Conservation (phyloP, 2,113 vertebrate species). For the Hoplias malabaricus region DNA sequence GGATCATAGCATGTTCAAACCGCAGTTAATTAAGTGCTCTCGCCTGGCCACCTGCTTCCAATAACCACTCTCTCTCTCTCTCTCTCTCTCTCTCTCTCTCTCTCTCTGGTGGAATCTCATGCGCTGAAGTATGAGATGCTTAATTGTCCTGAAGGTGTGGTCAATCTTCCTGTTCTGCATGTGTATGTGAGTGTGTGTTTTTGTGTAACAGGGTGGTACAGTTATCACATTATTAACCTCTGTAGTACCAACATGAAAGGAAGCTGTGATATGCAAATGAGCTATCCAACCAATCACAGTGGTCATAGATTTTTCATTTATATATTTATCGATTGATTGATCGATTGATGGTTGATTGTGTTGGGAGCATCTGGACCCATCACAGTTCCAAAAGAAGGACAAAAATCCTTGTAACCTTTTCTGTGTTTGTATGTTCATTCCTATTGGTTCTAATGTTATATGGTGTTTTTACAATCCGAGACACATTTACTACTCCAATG, state of each 20-base stretch:
- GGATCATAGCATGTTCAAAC: conserved; percentile 72
- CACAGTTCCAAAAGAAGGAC: no score
- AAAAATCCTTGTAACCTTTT: no score
- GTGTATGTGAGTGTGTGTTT: no score
- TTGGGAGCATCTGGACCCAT: no score
- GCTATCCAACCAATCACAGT: no score
- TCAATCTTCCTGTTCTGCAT: conserved; percentile 12
- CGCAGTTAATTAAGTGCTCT: conserved; percentile 72
- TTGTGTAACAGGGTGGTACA: not conserved
- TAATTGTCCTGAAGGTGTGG: conserved; percentile 23
- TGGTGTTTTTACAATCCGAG: not conserved
- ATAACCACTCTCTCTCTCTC: conserved; percentile 55
- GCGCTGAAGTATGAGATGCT: conserved; percentile 2
- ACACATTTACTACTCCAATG: not conserved
- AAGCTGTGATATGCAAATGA: not conserved
- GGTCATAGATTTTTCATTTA: no score
- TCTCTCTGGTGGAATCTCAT: conserved; percentile 59
- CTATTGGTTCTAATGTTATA: no score
- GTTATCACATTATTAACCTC: not conserved
- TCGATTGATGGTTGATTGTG: no score
- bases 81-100: not conserved
- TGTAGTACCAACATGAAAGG: no score
- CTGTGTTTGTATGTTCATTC: not conserved
- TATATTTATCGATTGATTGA: no score
- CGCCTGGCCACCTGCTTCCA: conserved; percentile 71